Conservation (phyloP, 2,888 invertebrate genomes). For the Morpho helenor region DNA sequence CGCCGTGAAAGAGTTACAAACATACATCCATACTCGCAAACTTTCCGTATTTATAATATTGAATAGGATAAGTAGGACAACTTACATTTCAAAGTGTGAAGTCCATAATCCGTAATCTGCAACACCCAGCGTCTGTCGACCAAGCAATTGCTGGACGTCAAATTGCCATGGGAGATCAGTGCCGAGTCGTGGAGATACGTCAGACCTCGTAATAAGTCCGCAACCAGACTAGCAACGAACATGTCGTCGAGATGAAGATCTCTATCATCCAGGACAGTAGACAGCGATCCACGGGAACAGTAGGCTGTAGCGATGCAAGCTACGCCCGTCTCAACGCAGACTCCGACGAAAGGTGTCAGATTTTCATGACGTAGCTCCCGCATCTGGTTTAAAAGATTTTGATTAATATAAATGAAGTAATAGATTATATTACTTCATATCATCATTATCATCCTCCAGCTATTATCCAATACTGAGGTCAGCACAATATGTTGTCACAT, state of each 20-base stretch:
- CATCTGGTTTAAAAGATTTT: conserved; percentile 73
- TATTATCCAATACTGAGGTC: too few relatives aligned
- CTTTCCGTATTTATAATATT: too few relatives aligned
- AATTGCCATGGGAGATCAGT: conserved; percentile 89
- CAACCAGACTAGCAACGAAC: conserved; percentile 93
- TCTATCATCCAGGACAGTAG: conserved; percentile 60
- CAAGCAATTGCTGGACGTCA: conserved; percentile 91
- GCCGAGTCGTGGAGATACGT: conserved; percentile 90
- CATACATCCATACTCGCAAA: too few relatives aligned
- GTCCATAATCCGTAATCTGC: conserved; percentile 92
- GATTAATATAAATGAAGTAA: too few relatives aligned
- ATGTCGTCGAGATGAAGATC: conserved; percentile 93
- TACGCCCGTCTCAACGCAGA: conserved; percentile 87
- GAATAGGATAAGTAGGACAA: conserved; percentile 12
- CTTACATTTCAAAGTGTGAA: conserved; percentile 89
- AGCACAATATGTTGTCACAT: too few relatives aligned
- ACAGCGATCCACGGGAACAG: conserved; percentile 88
- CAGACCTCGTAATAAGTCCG: conserved; percentile 91
- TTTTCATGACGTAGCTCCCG: conserved; percentile 91
- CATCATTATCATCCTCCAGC: too few relatives aligned
- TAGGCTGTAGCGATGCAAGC: conserved; percentile 88
- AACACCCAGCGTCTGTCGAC: conserved; percentile 95
- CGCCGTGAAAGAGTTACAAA: too few relatives aligned
- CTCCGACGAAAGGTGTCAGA: conserved; percentile 90
- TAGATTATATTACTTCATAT: too few relatives aligned